Base-by-base conservation (phyloP, 2,113 vertebrate species). In the Engraulis encrasicolus region DNA sequence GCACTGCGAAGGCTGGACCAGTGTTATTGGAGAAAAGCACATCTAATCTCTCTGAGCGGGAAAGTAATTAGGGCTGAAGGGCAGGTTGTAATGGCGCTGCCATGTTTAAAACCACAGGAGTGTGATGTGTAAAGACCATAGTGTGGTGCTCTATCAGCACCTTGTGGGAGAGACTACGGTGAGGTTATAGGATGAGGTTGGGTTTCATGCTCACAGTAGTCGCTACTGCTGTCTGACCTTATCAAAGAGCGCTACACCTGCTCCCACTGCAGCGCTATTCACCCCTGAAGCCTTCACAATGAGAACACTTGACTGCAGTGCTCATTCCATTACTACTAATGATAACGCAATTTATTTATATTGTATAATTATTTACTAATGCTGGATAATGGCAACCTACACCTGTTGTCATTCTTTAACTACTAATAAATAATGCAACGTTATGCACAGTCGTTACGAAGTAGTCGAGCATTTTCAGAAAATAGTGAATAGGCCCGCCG, bases 41-140 rank as follows among this genome's bases (percentile, higher is more conserved):
- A 58, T 58, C 54, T 58, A 58, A 58, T 58, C 54, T 58, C 54
- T n/a, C 54, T 58, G 54, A 58, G 58, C 15, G 20, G 11, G 2
- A 66, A 66, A 66, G 58, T 31, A 66, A 66, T 66, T 14, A 66
- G 23, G 2, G n/a, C 27, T 31, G 7, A 6, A 7, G 5, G 58
- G 23, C 58, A 66, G 27, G 58, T n/a, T 66, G 58, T 66, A 66
- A 66, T n/a, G n/a, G n/a, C n/a, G n/a, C n/a, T n/a, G n/a, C n/a
- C n/a, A n/a, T 66, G 58, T 27, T 66, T 66, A 31, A 66, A 27
- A n/a, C 58, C 23, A 66, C 58, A 15, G 7, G n/a, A n/a, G n/a
- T n/a, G n/a, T n/a, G n/a, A n/a, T n/a, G n/a, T n/a, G n/a, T n/a
- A n/a, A n/a, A n/a, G n/a, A n/a, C n/a, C n/a, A n/a, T n/a, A n/a